Evolutionary conservation across 2,113 vertebrate genomes (phyloP).

Genomic region (Rhinopomastus cyanomelas): DNA sequence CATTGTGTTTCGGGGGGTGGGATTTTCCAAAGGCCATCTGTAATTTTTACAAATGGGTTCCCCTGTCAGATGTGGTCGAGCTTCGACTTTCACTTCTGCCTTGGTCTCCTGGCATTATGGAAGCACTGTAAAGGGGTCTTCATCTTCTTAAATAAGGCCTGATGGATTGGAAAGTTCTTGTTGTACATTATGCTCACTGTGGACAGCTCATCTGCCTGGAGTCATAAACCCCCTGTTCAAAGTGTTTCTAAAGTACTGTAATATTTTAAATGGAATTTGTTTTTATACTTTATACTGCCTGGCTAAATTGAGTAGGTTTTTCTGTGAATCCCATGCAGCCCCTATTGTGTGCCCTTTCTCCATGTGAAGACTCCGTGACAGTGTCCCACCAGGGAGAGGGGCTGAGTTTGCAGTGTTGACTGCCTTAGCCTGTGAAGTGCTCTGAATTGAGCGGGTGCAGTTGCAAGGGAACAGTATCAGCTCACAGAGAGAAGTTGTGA

Average conservation of each 20-base stretch:
- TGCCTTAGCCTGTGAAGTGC: accelerated
- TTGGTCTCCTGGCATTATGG: background rate
- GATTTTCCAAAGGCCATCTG: background rate
- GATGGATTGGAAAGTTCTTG: background rate
- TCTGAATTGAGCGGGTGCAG: background rate
- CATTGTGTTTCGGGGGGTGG: background rate
- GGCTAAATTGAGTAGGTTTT: background rate
- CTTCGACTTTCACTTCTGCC: background rate
- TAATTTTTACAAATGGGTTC: background rate
- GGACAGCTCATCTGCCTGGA: background rate
- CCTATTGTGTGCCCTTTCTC: accelerated
- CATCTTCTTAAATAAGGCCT: accelerated
- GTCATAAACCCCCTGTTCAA: background rate
- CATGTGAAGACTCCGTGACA: background rate
- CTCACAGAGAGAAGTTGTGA: too few species aligned
- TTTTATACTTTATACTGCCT: background rate
- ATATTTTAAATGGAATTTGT: background rate
- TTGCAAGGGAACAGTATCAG: accelerated
- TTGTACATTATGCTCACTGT: background rate
- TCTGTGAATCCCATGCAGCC: background rate
- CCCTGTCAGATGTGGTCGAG: background rate
- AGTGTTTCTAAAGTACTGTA: background rate
- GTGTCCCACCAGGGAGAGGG: background rate
- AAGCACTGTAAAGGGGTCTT: background rate
- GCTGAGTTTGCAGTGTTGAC: background rate